These are phyloP conservation scores for Terrapene triunguis DNA, from an alignment of 2,113 vertebrate species.

Conservation along the genomic window DNA sequence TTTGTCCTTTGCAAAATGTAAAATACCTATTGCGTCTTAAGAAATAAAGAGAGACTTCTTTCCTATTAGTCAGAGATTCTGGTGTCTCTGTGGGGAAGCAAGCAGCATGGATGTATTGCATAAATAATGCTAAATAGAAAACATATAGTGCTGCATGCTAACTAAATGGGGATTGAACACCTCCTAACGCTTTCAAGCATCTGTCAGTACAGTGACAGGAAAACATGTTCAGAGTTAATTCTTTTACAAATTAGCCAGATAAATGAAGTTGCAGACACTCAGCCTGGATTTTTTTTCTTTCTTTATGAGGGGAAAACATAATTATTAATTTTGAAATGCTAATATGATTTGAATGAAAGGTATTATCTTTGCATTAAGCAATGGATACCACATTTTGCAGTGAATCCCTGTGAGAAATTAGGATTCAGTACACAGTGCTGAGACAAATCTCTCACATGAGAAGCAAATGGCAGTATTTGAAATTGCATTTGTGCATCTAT, in stretches of 20 bases:
- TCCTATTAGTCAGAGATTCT: not conserved
- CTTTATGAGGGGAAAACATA: not conserved
- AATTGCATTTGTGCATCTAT: not conserved
- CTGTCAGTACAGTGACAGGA: constrained; percentile 15
- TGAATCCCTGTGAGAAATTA: not conserved
- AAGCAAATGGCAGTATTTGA: not conserved
- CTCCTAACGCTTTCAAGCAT: not conserved
- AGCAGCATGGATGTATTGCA: not conserved
- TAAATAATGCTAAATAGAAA: constrained; percentile 36
- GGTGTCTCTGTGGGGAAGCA: not conserved
- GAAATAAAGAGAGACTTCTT: not conserved
- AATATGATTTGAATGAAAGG: not conserved
- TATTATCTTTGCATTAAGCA: not conserved
- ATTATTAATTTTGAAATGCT: not conserved
- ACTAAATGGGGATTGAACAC: not conserved
- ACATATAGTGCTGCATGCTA: constrained; percentile 5
- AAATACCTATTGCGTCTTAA: not conserved
- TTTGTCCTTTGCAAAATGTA: not conserved
- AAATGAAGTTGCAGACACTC: not conserved
- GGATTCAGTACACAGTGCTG: not conserved
- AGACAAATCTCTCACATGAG: not conserved
- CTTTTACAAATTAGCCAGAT: not conserved
- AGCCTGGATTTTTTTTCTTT: not conserved
- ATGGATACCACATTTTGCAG: not conserved
- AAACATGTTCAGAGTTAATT: constrained; percentile 1